Conservation (phyloP, 2,113 vertebrate genomes). For the Gymnocephalus cernua region DNA sequence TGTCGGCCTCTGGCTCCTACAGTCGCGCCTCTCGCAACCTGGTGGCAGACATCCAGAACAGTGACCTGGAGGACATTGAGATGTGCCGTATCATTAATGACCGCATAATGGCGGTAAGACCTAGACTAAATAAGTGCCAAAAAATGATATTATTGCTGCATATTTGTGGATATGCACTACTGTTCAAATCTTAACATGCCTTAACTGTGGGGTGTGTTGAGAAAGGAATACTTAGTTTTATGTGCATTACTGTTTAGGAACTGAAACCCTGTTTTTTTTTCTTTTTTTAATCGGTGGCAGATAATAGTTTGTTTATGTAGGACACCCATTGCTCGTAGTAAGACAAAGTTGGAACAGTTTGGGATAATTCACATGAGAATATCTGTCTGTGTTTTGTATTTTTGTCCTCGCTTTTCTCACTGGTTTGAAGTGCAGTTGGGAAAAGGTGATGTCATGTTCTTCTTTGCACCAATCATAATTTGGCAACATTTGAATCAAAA, state of each 20-base stretch:
- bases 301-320: background rate
- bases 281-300: background rate
- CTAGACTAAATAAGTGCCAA: too few relatives aligned
- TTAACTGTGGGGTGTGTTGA: background rate
- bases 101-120: constrained; percentile 91
- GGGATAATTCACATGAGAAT: background rate
- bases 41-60: constrained; percentile 78
- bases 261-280: background rate
- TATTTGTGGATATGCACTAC: background rate
- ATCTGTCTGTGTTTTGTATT: background rate
- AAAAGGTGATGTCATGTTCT: background rate
- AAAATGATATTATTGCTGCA: too few relatives aligned
- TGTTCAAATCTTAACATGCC: background rate
- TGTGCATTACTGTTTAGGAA: background rate
- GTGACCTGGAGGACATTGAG: constrained; percentile 84
- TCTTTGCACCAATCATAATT: background rate
- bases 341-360: background rate
- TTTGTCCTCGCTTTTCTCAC: background rate
- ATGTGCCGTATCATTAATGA: constrained; percentile 91
- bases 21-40: constrained; percentile 83
- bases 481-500: background rate
- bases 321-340: background rate
- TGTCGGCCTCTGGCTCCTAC: constrained; percentile 88
- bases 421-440: too few relatives aligned
- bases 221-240: background rate